phyloP scores from a whole-genome alignment of 1,140 invertebrate species.

The Lepidotrigona ventralis region DNA sequence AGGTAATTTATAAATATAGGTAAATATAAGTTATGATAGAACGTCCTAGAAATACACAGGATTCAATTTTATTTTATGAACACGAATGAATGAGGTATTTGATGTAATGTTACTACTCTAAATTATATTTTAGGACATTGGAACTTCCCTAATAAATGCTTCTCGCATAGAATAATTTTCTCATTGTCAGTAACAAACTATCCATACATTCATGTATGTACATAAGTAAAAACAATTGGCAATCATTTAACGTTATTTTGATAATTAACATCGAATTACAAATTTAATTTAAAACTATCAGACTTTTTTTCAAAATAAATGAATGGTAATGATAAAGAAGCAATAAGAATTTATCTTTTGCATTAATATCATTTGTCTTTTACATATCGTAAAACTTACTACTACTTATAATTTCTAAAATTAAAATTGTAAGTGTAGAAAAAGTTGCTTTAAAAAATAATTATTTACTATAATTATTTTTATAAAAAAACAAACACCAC shows the following conservation, averaged over 20 bases:
- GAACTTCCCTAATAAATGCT: conserved; percentile 60
- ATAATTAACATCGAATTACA: conserved; percentile 43
- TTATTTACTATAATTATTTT: background rate
- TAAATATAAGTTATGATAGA: conserved; percentile 61
- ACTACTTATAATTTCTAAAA: conserved; percentile 14
- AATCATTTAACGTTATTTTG: conserved; percentile 45
- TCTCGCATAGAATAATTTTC: conserved; percentile 48
- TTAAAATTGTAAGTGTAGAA: conserved; percentile 33
- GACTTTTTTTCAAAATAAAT: conserved; percentile 58
- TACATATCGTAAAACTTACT: conserved; percentile 6
- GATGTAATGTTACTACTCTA: conserved; percentile 57
- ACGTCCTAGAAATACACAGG: conserved; percentile 60
- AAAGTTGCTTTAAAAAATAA: conserved; percentile 20
- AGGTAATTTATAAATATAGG: conserved; percentile 59
- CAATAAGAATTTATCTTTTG: background rate
- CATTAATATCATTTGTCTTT: conserved; percentile 1
- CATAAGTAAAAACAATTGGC: conserved; percentile 46
- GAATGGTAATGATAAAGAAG: conserved; percentile 52
- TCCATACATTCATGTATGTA: conserved; percentile 42
- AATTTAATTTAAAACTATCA: conserved; percentile 64
- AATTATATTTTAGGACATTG: conserved; percentile 54
- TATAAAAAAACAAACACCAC: background rate
- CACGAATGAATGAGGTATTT: conserved; percentile 62
- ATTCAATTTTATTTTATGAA: conserved; percentile 59
- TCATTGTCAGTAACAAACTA: conserved; percentile 28